phyloP scores from a whole-genome alignment of 1,140 invertebrate species.

The Mya arenaria region DNA sequence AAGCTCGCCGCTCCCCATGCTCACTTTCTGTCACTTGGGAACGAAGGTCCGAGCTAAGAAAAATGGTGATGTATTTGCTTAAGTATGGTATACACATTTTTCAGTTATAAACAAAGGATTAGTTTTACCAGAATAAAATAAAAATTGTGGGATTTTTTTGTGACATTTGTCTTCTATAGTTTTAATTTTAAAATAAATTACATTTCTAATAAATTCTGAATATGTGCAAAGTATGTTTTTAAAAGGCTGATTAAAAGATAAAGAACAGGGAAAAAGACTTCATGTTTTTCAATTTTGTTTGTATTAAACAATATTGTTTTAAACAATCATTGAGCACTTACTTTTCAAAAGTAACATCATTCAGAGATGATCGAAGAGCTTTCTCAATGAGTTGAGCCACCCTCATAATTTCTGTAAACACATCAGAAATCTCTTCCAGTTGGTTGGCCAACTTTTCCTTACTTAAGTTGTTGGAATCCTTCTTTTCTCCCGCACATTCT shows the following conservation, averaged over 20 bases:
- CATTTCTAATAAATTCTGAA: too few relatives aligned
- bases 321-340: slow-evolving; percentile 8
- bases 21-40: slow-evolving; percentile 48
- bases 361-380: slow-evolving; percentile 58
- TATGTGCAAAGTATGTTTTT: too few relatives aligned
- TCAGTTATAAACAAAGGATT: not conserved
- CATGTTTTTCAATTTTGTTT: too few relatives aligned
- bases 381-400: slow-evolving; percentile 56
- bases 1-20: slow-evolving; percentile 10
- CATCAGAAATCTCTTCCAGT: slow-evolving; percentile 24
- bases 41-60: slow-evolving; percentile 47
- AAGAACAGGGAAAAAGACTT: too few relatives aligned
- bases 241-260: too few relatives aligned
- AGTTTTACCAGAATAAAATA: too few relatives aligned
- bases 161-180: too few relatives aligned
- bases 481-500: too few relatives aligned
- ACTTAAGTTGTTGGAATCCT: too few relatives aligned
- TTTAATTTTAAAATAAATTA: too few relatives aligned
- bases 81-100: not conserved
- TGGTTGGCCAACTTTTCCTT: slow-evolving; percentile 12
- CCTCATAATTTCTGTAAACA: slow-evolving; percentile 52
- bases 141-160: too few relatives aligned
- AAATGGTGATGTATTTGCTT: not conserved
- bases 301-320: too few relatives aligned
- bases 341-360: slow-evolving; percentile 60